These are phyloP conservation scores for Alfaro cultratus DNA, from an alignment of 2,797 vertebrate species.

Conservation along the genomic window DNA sequence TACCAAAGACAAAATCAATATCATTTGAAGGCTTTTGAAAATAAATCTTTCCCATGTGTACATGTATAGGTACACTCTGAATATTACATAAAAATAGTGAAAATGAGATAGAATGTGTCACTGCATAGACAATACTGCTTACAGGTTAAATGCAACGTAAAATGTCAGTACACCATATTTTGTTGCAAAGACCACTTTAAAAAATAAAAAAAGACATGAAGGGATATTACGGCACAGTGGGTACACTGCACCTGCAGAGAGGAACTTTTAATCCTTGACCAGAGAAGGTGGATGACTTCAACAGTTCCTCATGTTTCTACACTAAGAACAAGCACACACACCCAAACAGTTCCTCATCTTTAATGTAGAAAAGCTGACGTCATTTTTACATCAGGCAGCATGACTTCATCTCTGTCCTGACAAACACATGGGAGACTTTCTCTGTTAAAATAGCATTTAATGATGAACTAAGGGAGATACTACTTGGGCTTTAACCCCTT, in stretches of 20 bases:
- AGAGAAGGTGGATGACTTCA: conserved; percentile 68
- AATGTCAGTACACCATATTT: not conserved
- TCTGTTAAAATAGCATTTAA: not conserved
- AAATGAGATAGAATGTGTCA: not conserved
- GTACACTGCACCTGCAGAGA: conserved; percentile 56
- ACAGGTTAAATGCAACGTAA: not conserved
- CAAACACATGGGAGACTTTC: not conserved
- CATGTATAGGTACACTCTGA: not conserved
- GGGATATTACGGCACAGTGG: not conserved
- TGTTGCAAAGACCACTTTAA: not conserved
- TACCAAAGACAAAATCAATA: not conserved
- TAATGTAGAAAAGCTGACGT: conserved; percentile 42
- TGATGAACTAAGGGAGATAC: not conserved
- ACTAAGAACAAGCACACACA: not conserved
- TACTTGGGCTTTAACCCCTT: not conserved
- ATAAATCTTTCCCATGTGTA: too few relatives aligned
- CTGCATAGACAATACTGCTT: not conserved
- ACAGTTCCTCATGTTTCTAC: conserved; percentile 36
- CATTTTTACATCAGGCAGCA: conserved; percentile 36
- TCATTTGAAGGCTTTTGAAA: not conserved
- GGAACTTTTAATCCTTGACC: conserved; percentile 59
- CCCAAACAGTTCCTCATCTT: conserved; percentile 3
- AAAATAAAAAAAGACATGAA: not conserved
- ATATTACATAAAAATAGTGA: not conserved
- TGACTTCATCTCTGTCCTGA: conserved; percentile 52